Conservation (phyloP, 2,113 vertebrate genomes). For the Oreochromis niloticus region DNA sequence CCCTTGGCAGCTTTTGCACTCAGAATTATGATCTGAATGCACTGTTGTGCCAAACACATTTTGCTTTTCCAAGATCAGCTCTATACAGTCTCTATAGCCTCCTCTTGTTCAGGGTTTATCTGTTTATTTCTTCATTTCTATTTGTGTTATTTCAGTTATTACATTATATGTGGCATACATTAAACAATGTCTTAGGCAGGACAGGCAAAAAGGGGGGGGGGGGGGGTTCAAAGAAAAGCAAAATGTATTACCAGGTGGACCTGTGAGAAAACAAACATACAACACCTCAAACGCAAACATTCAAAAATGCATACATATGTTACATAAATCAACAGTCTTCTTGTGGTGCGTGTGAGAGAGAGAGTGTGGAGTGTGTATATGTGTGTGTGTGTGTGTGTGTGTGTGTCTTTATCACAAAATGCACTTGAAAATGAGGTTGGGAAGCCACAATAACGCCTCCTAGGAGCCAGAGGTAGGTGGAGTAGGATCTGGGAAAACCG, state of each 20-base stretch:
- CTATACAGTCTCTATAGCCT: neutral
- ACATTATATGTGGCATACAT: neutral
- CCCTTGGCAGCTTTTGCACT: neutral
- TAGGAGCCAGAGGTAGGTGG: neutral
- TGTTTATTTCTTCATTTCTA: neutral
- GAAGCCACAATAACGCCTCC: neutral
- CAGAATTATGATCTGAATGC: neutral
- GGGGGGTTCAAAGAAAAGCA: neutral
- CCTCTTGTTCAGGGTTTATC: neutral
- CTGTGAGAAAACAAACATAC: neutral
- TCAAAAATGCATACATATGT: neutral
- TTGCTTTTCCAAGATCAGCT: rapidly evolving
- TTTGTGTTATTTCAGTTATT: neutral
- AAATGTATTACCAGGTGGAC: neutral
- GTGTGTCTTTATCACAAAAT: neutral
- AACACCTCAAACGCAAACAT: neutral
- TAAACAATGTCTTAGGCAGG: neutral
- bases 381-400: neutral
- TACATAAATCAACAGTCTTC: neutral
- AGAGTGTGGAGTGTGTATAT: neutral
- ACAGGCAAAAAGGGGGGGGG: rapidly evolving
- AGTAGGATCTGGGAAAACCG: rapidly evolving
- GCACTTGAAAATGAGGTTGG: neutral
- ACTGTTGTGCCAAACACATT: rapidly evolving
- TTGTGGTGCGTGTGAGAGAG: neutral